Base-by-base conservation (phyloP, 2,797 vertebrate genomes). In the Myripristis jacobus region DNA sequence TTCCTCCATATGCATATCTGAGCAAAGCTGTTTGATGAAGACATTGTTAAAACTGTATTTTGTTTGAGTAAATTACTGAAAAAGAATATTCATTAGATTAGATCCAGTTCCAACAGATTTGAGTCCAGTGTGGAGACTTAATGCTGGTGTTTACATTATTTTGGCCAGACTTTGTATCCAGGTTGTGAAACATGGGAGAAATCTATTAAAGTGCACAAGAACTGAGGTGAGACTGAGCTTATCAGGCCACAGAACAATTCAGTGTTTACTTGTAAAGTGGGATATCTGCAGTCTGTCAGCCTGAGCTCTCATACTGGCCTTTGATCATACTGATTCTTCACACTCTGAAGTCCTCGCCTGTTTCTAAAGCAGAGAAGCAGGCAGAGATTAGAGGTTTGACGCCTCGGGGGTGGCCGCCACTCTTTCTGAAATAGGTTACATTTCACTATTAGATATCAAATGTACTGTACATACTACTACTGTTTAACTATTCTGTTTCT, bases 391-490 rank as follows among this genome's bases (percentile, higher is more conserved):
- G 46, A 27, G 50, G 61, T 47, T 47, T 53, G 22, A 54, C 56
- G 12, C 57, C 60, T 38, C 41, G 31, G n/a, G 10, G 11, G 61
- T 12, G 36, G 57, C 38, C 41, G 12, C 69, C 72, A 22, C 70
- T 77, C 18, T 11, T 25, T 70, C 70, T 64, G 54, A 73, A 44
- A n/a, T 22, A 51, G 66, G 22, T 75, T 59, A n/a, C 72, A 34
- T 70, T 63, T 74, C 75, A 67, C 73, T 22, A 1, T 60, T 74
- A 71, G 73, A 53, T 79, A 79, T 83, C 88, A 78, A 13, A 75
- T 43, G 82, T 83, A 82, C 83, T 92, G 89, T 92, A 92, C 76
- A 92, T 92, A 93, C 53, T 79, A 80, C 80, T 80, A 80, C 75
- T 81, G 73, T 82, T 71, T 75, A 82, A 82, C 76, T 66, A 41